Percentiles rank a stretch among this genome's conserved stretches.
Conservation (phyloP, 64 coral and sea anemone genomes). For the Pachyseris speciosa region DNA sequence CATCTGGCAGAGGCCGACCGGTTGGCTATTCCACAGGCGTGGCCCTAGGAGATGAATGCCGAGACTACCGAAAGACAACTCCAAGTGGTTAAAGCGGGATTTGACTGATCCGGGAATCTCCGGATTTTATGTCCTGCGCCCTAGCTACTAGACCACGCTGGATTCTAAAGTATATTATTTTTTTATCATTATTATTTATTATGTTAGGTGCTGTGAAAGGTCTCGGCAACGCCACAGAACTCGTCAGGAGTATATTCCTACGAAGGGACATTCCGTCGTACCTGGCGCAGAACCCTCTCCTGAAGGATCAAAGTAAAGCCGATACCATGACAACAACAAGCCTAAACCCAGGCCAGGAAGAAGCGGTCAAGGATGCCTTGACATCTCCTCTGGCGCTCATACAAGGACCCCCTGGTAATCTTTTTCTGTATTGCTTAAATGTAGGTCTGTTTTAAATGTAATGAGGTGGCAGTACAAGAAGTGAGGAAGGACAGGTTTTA, state of each 20-base stretch:
- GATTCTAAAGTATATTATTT: too few species aligned
- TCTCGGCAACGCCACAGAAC: slow-evolving; percentile 43
- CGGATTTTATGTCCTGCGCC: too few species aligned
- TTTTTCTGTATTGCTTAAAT: background rate
- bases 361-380: slow-evolving; percentile 57
- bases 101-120: too few species aligned
- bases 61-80: too few species aligned
- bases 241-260: slow-evolving; percentile 49
- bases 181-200: background rate
- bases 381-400: slow-evolving; percentile 62
- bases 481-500: too few species aligned
- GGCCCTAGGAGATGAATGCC: too few species aligned
- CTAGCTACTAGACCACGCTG: too few species aligned
- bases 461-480: too few species aligned
- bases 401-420: slow-evolving; percentile 67
- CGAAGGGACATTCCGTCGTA: slow-evolving; percentile 25
- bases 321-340: background rate
- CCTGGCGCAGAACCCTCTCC: background rate
- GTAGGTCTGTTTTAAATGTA: background rate
- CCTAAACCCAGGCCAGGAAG: slow-evolving; percentile 57
- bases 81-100: too few species aligned
- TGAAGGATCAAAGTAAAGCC: background rate
- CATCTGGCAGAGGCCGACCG: too few species aligned
- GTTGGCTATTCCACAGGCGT: too few species aligned
- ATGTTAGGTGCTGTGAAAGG: slow-evolving; percentile 3